These are phyloP conservation scores for Anastatus disparis DNA, from an alignment of 1,140 invertebrate species.

Conservation along the genomic window DNA sequence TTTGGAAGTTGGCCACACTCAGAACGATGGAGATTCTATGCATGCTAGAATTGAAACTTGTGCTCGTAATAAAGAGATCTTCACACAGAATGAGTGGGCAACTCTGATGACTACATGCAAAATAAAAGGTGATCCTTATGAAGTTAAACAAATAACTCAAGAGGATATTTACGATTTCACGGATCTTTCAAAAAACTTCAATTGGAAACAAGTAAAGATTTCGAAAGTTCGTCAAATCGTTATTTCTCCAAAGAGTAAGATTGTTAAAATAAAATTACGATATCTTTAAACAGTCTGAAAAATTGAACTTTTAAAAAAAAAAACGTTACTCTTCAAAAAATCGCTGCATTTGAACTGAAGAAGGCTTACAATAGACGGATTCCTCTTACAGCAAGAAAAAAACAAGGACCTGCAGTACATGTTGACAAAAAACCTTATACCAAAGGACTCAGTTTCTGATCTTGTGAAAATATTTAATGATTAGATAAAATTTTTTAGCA, in stretches of 20 bases:
- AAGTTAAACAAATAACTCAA: not conserved
- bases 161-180: not conserved
- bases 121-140: not conserved
- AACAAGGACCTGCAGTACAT: not conserved
- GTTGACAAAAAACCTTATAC: not conserved
- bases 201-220: not conserved
- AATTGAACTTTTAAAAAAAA: no score
- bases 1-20: conserved; percentile 50
- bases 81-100: conserved; percentile 30
- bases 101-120: not conserved
- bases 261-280: no score
- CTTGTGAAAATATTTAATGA: no score
- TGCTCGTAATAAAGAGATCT: conserved; percentile 17
- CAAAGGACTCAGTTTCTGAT: no score
- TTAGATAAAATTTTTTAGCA: no score
- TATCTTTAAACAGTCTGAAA: no score
- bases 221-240: not conserved
- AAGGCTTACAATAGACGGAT: not conserved
- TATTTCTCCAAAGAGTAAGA: no score
- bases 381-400: not conserved
- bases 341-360: not conserved
- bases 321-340: no score
- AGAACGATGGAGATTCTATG: conserved; percentile 52
- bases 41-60: conserved; percentile 50
- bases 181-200: not conserved